Base-by-base conservation (phyloP, 2,888 invertebrate genomes). In the Phaedon cochleariae region DNA sequence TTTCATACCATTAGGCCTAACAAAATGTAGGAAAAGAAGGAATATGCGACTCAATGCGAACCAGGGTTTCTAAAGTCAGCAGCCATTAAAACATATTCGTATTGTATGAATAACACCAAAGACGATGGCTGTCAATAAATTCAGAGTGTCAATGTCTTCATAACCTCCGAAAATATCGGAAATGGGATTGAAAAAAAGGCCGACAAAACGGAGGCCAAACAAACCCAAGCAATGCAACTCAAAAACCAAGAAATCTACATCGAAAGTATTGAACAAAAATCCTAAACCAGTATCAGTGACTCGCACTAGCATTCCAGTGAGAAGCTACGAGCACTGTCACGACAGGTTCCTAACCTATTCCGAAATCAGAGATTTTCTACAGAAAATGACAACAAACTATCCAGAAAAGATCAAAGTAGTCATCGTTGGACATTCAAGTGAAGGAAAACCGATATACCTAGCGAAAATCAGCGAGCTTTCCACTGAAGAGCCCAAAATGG, bases 301-400 rank as follows among this genome's bases (percentile, higher is more conserved):
- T 3, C 58, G 55, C 57, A n/a, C 22, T 31, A 59, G 61, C 17
- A 49, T 52, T 12, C 54, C 64, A 0, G 53, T 64, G 4, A 68
- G 69, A 52, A 65, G 68, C 26, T 74, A 71, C 55, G 73, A 76
- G 60, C 55, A 63, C 48, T 75, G 70, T 64, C 74, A 76, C 55
- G 70, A 77, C 34, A 68, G 73, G 61, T 76, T 75, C 57, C 52
- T 77, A 6, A 70, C 41, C 53, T 75, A 74, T 54, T 61, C 70
- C 7, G 67, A 75, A 62, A 76, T 77, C n/a, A 37, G 63, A 26
- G 65, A 67, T 1, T 77, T 69, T 63, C 64, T 76, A 20, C 22
- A 45, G 1, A 73, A 68, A 55, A 62, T 73, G 31, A 55, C 68
- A 20, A 65, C 67, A 20, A 57, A 68, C 7, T 69, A 64, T 51